Evolutionary conservation across 2,888 invertebrate genomes (phyloP).

Genomic region (Eurois occulta): DNA sequence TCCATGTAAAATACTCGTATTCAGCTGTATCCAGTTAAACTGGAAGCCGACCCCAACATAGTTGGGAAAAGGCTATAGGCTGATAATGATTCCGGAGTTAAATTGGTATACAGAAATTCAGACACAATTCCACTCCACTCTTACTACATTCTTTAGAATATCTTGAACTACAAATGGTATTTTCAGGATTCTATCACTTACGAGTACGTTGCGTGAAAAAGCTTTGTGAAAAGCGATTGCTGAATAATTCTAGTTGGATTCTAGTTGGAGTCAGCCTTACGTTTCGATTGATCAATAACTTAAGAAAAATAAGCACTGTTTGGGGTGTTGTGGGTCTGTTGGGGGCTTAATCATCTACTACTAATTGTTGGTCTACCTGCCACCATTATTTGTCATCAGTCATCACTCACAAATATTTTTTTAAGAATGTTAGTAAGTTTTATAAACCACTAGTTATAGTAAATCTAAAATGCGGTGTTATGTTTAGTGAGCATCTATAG

Average conservation of each 20-base stretch:
- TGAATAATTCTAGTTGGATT: not conserved
- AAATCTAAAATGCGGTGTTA: constrained; percentile 62
- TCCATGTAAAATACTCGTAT: too few species aligned
- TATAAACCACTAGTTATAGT: constrained; percentile 46
- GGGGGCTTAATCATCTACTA: not conserved
- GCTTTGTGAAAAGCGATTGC: not conserved
- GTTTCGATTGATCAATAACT: not conserved
- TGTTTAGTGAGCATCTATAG: constrained; percentile 69
- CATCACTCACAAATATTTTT: too few species aligned
- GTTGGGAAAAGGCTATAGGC: too few species aligned
- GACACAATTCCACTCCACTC: not conserved
- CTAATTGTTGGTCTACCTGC: not conserved
- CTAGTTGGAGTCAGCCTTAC: not conserved
- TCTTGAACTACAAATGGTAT: not conserved
- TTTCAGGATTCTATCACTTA: not conserved
- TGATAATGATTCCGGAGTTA: not conserved
- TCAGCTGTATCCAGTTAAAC: too few species aligned
- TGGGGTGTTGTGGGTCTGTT: too few species aligned
- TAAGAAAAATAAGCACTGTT: not conserved
- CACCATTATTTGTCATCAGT: not conserved
- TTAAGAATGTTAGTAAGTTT: constrained; percentile 22
- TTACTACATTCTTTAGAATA: not conserved
- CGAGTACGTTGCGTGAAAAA: not conserved
- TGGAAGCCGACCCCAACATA: too few species aligned
- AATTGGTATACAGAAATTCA: constrained; percentile 7